Evolutionary conservation across 2,797 vertebrate genomes (phyloP).

Genomic region (Pteropus rufus): DNA sequence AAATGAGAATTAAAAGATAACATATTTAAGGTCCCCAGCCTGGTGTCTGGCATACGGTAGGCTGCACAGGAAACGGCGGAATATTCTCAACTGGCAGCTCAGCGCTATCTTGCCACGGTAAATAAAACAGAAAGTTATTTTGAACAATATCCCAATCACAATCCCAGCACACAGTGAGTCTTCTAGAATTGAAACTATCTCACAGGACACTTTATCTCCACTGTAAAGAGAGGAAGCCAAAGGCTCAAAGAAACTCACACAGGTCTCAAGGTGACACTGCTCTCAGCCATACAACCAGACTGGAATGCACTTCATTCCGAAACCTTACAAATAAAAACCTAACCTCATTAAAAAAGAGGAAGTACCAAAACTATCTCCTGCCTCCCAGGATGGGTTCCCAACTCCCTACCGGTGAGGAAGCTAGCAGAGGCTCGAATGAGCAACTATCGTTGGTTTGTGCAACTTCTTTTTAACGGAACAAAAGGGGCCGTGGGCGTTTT

Average conservation of each 20-base stretch:
- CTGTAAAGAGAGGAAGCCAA: neutral
- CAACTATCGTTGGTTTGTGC: neutral
- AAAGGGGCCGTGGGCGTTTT: neutral
- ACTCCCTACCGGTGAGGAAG: constrained; percentile 60
- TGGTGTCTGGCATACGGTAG: neutral
- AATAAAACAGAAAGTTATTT: neutral
- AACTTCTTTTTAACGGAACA: constrained; percentile 21
- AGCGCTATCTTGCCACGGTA: neutral
- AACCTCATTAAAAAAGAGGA: neutral
- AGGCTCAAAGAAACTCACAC: neutral
- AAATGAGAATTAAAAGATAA: neutral
- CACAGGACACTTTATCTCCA: neutral
- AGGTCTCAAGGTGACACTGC: neutral
- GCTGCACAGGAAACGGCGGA: neutral
- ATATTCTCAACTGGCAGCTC: neutral
- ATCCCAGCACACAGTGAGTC: neutral
- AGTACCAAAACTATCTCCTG: neutral
- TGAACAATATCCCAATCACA: neutral
- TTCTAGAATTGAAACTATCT: neutral
- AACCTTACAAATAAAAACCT: neutral
- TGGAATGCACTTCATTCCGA: neutral
- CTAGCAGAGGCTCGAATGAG: constrained; percentile 67
- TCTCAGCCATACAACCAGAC: neutral
- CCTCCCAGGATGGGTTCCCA: neutral
- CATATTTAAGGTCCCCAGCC: neutral